Conservation (phyloP, 2,888 invertebrate genomes). For the Agriotes lineatus region DNA sequence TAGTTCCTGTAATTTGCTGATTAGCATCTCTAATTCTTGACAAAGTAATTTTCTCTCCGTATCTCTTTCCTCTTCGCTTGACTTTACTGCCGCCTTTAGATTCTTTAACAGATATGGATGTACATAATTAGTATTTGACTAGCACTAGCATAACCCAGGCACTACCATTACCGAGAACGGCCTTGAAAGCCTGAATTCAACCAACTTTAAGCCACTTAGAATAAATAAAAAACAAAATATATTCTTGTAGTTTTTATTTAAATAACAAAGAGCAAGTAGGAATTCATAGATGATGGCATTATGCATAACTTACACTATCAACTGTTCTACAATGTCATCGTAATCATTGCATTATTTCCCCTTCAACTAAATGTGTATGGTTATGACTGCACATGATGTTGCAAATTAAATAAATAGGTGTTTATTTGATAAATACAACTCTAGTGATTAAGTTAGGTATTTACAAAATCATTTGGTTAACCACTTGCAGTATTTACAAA, state of each 20-base stretch:
- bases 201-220: neutral
- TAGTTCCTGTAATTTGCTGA: no score
- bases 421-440: conserved; percentile 55
- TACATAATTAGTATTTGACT: no score
- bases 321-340: conserved; percentile 52
- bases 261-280: conserved; percentile 60
- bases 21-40: no score
- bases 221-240: conserved; percentile 11
- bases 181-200: no score
- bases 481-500: conserved; percentile 42
- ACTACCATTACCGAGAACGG: no score
- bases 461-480: conserved; percentile 51
- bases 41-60: no score
- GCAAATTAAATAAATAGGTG: conserved; percentile 57
- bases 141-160: no score
- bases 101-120: no score
- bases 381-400: conserved; percentile 55
- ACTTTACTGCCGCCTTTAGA: no score
- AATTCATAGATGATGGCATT: conserved; percentile 58
- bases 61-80: no score
- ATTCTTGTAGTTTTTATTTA: conserved; percentile 49
- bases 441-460: conserved; percentile 57
- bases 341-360: conserved; percentile 51
- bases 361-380: conserved; percentile 53
- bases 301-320: conserved; percentile 54